Conservation (phyloP, 2,888 invertebrate species). For the Conchocele bisecta region DNA sequence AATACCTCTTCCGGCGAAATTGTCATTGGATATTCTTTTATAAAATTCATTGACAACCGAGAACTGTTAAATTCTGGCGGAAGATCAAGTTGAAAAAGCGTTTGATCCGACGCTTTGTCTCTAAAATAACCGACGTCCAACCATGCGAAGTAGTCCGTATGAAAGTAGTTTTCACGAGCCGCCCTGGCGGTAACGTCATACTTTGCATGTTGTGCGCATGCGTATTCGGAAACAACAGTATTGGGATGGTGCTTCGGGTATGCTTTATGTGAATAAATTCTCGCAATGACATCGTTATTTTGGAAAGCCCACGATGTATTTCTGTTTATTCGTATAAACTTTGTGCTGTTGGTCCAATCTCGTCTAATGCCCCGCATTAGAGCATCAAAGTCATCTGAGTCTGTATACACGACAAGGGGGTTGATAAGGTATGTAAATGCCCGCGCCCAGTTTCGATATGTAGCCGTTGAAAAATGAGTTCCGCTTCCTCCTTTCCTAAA, state of each 20-base stretch:
- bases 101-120: slow-evolving; percentile 17
- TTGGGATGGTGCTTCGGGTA: slow-evolving; percentile 66
- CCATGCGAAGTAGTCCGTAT: slow-evolving; percentile 60
- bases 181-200: slow-evolving; percentile 55
- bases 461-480: slow-evolving; percentile 8
- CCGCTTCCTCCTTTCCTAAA: slow-evolving; percentile 48
- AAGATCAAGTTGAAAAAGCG: slow-evolving; percentile 41
- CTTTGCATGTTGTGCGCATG: slow-evolving; percentile 62
- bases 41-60: slow-evolving; percentile 27
- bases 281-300: slow-evolving; percentile 34
- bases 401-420: slow-evolving; percentile 59
- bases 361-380: slow-evolving; percentile 31
- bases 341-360: slow-evolving; percentile 38
- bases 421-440: slow-evolving; percentile 40
- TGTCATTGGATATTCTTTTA: slow-evolving; percentile 1
- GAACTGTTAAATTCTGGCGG: slow-evolving; percentile 8
- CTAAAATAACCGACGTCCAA: slow-evolving; percentile 66
- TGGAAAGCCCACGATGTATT: slow-evolving; percentile 55
- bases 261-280: slow-evolving; percentile 38
- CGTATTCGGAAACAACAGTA: slow-evolving; percentile 62
- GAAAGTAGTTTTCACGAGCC: slow-evolving; percentile 42
- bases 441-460: slow-evolving; percentile 43
- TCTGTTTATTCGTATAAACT: slow-evolving; percentile 40
- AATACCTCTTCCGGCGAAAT: slow-evolving; percentile 37
- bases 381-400: slow-evolving; percentile 33